phyloP scores from a whole-genome alignment of 2,888 invertebrate species.

The Drosophila borborema region DNA sequence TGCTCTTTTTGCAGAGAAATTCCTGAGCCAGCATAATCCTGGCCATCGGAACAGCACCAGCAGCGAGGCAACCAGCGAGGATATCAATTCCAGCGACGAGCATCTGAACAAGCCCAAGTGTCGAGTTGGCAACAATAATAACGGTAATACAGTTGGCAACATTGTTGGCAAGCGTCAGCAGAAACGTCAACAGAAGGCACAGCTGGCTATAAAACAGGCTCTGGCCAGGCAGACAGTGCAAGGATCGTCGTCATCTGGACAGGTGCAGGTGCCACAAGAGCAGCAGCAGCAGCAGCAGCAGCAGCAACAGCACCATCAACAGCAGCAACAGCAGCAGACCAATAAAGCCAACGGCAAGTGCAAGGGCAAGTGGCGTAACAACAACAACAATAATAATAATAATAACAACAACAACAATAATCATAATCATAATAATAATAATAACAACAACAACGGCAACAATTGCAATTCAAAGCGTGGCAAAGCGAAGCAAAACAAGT shows the following conservation, averaged over 20 bases:
- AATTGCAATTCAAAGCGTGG: constrained; percentile 21
- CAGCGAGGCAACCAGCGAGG: constrained; percentile 79
- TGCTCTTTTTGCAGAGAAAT: constrained; percentile 56
- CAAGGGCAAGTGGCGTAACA: constrained; percentile 51
- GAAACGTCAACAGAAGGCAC: constrained; percentile 59
- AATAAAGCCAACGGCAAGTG: constrained; percentile 29
- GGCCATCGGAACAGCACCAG: constrained; percentile 81
- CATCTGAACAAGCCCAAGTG: constrained; percentile 58
- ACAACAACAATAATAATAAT: constrained; percentile 2
- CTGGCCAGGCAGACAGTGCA: constrained; percentile 7
- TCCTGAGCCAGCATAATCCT: constrained; percentile 74
- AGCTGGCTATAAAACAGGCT: constrained; percentile 17
- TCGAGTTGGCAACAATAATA: constrained; percentile 14
- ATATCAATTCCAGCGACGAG: constrained; percentile 80
- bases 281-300: not conserved
- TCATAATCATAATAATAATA: constrained; percentile 18
- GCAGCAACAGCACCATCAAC: not conserved
- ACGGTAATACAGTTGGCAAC: constrained; percentile 20
- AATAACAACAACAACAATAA: constrained; percentile 4
- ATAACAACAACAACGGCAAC: constrained; percentile 1
- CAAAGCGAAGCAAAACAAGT: constrained; percentile 33
- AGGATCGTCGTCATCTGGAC: too few relatives aligned
- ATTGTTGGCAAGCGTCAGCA: constrained; percentile 12
- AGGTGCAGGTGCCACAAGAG: not conserved
- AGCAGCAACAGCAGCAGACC: not conserved